phyloP scores from a whole-genome alignment of 1,140 invertebrate species.

The Chironomus tepperi region DNA sequence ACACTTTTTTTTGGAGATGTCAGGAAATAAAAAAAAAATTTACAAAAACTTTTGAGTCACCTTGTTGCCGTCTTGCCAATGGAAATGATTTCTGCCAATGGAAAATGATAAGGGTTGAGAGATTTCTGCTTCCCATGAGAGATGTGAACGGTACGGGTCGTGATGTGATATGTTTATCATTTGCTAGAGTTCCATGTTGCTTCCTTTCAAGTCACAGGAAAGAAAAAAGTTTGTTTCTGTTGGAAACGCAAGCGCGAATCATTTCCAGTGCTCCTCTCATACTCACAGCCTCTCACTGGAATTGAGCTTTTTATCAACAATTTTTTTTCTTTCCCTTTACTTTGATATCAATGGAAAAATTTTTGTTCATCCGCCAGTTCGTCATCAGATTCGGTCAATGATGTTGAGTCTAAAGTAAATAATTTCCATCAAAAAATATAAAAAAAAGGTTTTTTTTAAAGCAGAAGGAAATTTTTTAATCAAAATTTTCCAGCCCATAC shows the following conservation, averaged over 20 bases:
- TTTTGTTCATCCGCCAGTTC: not conserved
- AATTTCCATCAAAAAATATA: constrained; percentile 6
- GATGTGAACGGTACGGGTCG: not conserved
- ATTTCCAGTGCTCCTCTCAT: constrained; percentile 1
- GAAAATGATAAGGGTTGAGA: not conserved
- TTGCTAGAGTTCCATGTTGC: not conserved
- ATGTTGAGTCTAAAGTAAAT: constrained; percentile 21
- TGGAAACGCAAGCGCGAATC: constrained; percentile 18
- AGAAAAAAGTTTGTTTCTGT: not conserved
- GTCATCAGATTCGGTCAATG: constrained; percentile 18
- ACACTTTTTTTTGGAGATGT: no score
- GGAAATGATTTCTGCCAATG: not conserved
- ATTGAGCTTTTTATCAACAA: not conserved
- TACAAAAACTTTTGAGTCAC: not conserved
- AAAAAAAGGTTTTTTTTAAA: not conserved
- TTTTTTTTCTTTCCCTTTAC: not conserved
- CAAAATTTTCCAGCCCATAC: not conserved
- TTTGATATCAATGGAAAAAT: constrained; percentile 6
- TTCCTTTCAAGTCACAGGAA: not conserved
- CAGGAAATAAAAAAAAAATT: no score
- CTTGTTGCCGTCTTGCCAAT: not conserved
- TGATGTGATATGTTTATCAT: constrained; percentile 8
- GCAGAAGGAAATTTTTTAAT: not conserved
- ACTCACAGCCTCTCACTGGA: not conserved
- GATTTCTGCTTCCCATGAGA: constrained; percentile 22